A percentile compares a stretch with the other conserved stretches of the same genome.
These are phyloP conservation scores for Macrosiphum euphorbiae DNA, from an alignment of 2,888 invertebrate species.

Conservation along the genomic window DNA sequence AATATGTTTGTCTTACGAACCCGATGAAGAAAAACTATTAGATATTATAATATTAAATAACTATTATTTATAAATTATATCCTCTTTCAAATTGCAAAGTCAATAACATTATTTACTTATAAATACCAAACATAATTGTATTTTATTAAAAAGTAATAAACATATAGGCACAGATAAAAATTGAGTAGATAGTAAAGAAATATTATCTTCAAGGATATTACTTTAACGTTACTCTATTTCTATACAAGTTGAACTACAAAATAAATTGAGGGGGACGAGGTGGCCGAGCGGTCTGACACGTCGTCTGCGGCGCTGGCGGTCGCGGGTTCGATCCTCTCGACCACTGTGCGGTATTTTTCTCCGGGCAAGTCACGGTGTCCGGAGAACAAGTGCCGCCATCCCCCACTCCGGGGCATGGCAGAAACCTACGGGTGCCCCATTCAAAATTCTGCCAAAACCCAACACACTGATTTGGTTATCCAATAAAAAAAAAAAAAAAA, in stretches of 20 bases:
- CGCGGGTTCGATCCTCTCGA: too few species aligned
- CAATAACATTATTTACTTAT: background rate
- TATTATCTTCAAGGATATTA: background rate
- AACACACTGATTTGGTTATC: too few species aligned
- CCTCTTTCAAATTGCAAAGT: background rate
- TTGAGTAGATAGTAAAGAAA: background rate
- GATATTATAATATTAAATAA: background rate
- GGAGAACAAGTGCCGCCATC: too few species aligned
- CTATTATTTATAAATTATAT: background rate
- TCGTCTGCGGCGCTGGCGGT: too few species aligned
- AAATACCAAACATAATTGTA: background rate
- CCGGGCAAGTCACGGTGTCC: too few species aligned
- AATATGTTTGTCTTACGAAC: background rate
- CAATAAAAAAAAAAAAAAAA: too few species aligned
- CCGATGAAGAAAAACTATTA: background rate
- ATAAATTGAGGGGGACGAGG: too few species aligned
- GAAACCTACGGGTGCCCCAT: too few species aligned
- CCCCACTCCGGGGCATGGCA: too few species aligned
- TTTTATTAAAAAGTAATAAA: background rate
- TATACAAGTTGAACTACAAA: background rate
- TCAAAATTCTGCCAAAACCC: too few species aligned
- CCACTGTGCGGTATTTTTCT: too few species aligned
- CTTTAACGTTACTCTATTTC: background rate
- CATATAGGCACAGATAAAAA: background rate
- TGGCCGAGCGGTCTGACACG: too few species aligned